These are phyloP conservation scores for Sebastes schlegelii DNA, from an alignment of 2,113 vertebrate species.

Conservation along the genomic window DNA sequence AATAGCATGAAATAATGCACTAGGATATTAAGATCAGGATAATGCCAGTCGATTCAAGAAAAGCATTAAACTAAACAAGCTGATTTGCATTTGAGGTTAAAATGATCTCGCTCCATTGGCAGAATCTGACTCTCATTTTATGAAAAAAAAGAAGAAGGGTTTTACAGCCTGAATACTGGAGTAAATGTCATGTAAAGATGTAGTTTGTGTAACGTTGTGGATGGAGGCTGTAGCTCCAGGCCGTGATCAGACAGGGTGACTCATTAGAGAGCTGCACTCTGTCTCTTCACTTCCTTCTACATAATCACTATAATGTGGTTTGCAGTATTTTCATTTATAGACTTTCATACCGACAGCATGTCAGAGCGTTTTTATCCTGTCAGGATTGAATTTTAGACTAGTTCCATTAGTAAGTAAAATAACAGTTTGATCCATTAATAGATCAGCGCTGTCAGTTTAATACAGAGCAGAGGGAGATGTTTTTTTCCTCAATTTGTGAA, in stretches of 20 bases:
- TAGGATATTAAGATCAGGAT: not conserved
- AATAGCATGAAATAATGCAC: not conserved
- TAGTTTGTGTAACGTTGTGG: slow-evolving; percentile 23
- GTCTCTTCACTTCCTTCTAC: slow-evolving; percentile 40
- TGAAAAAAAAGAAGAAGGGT: not conserved
- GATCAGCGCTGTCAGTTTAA: not conserved
- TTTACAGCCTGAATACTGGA: slow-evolving; percentile 6
- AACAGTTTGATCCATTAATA: slow-evolving; percentile 1
- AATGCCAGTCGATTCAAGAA: slow-evolving; percentile 1
- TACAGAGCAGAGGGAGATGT: not conserved
- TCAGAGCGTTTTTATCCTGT: slow-evolving; percentile 35
- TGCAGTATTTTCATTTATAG: slow-evolving; percentile 37
- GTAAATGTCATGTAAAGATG: slow-evolving; percentile 45
- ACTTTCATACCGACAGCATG: slow-evolving; percentile 17
- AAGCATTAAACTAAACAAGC: not conserved
- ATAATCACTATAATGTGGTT: slow-evolving; percentile 56
- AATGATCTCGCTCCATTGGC: slow-evolving; percentile 1
- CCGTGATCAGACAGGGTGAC: slow-evolving; percentile 50
- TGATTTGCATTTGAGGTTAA: slow-evolving; percentile 3
- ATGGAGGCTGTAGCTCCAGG: slow-evolving; percentile 40
- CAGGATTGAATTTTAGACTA: slow-evolving; percentile 5
- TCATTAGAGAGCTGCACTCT: slow-evolving; percentile 52
- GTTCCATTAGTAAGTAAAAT: slow-evolving; percentile 14
- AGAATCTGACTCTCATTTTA: slow-evolving; percentile 14
- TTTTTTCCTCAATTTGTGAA: not conserved